Base-by-base conservation (phyloP, 2,888 invertebrate genomes). In the Drosophila parthenogenetica region DNA sequence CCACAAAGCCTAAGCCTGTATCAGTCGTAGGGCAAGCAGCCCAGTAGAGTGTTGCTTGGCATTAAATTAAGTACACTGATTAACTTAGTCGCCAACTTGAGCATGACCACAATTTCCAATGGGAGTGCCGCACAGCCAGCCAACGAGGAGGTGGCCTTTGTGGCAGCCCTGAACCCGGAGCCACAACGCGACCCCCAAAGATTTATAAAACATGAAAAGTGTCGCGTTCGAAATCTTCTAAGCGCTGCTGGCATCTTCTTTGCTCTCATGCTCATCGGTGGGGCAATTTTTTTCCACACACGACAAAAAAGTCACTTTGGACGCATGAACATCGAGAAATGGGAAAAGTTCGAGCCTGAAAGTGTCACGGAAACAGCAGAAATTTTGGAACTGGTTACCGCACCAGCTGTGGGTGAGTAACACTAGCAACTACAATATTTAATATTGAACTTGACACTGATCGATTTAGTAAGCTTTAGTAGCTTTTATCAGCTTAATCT, bases 231-330 rank as follows among this genome's bases (percentile, higher is more conserved):
- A 5, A 59, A 68, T 4, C 45, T 76, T 32, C 54, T 90, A 25
- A 80, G 77, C 51, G 60, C 76, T 45, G 65, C 60, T 14, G 83
- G 78, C 49, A 62, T 90, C 61, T 46, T 82, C 40, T 14, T 84
- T 16, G 81, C 90, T 4, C 70, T 90, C 40, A 16, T 89, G 46
- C 78, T 90, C 22, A 73, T 90, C 58, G 57, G 75, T 16, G 87
- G 79, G 14, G 87, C 90, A 22, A 89, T 90, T 50, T 87, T 80
- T 69, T 64, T 90, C 75, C 91, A 90, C 59, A 50, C 85, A 32
- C 65, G 25, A 25, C 90, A 90, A 48, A 83, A 83, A 60, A 73
- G 70, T 63, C 89, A 81, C 74, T 69, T 77, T 43, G 90, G 90
- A 3, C 87, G 90, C 8, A 64, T 90, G 58, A 62, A 87, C 35